Evolutionary conservation across 2,888 invertebrate genomes (phyloP).

Genomic region (Ashinkailepas kermadecensis): DNA sequence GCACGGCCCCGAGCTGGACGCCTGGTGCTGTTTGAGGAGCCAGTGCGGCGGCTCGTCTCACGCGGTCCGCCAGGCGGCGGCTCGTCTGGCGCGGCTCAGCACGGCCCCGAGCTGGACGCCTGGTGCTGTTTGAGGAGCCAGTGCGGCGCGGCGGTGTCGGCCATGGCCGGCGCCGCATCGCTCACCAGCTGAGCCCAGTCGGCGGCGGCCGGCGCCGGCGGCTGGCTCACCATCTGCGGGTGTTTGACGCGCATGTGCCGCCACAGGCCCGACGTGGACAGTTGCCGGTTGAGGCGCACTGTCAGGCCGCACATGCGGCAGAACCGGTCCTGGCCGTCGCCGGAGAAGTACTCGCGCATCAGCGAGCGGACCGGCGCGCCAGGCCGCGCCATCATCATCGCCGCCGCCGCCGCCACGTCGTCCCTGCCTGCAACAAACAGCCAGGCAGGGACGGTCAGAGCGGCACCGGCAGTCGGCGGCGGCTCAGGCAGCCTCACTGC

Average conservation of each 20-base stretch:
- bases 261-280: constrained; percentile 41
- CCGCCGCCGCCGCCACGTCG: constrained; percentile 40
- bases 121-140: too few relatives aligned
- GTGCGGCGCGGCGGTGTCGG: too few relatives aligned
- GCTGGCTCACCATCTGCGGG: constrained; percentile 39
- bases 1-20: too few relatives aligned
- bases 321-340: constrained; percentile 42
- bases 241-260: constrained; percentile 37
- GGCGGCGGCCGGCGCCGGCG: constrained; percentile 33
- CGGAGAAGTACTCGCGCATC: constrained; percentile 38
- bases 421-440: constrained; percentile 42
- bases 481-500: constrained; percentile 33
- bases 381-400: constrained; percentile 41
- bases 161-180: too few relatives aligned
- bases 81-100: too few relatives aligned
- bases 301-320: constrained; percentile 40
- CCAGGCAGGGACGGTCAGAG: constrained; percentile 38
- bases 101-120: too few relatives aligned
- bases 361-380: constrained; percentile 38
- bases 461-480: constrained; percentile 36
- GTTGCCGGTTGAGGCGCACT: constrained; percentile 42
- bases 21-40: too few relatives aligned
- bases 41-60: too few relatives aligned
- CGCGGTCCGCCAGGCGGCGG: too few relatives aligned
- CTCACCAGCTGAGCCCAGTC: constrained; percentile 37